phyloP scores from a whole-genome alignment of 2,113 vertebrate genomes.

The Cinclus mexicanus region DNA sequence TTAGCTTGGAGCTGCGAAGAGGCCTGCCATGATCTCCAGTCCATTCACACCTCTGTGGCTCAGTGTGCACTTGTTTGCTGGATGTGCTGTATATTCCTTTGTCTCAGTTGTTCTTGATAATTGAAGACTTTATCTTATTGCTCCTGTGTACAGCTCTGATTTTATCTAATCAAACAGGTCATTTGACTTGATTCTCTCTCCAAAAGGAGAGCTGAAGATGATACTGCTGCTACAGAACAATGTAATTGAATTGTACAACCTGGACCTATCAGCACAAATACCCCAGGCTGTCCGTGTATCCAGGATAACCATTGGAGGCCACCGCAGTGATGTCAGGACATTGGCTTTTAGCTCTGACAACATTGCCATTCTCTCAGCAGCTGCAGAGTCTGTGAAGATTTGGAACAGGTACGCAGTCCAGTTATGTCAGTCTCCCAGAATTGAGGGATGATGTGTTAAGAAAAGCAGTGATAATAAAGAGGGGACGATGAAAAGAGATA shows the following conservation, averaged over 20 bases:
- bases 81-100: not conserved
- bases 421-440: not conserved
- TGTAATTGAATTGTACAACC: slow-evolving; percentile 81
- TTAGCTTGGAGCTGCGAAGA: not conserved
- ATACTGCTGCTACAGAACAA: slow-evolving; percentile 93
- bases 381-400: slow-evolving; percentile 90
- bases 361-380: slow-evolving; percentile 91
- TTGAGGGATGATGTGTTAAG: not conserved
- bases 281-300: slow-evolving; percentile 75
- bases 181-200: slow-evolving; percentile 81
- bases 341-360: slow-evolving; percentile 96
- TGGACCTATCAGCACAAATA: slow-evolving; percentile 67
- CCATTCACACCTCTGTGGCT: not conserved
- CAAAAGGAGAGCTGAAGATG: slow-evolving; percentile 87
- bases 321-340: slow-evolving; percentile 90
- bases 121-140: not conserved
- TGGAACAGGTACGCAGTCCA: slow-evolving; percentile 88
- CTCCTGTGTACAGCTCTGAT: not conserved
- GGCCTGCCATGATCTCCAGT: not conserved
- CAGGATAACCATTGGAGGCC: slow-evolving; percentile 85
- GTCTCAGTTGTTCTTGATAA: not conserved
- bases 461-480: not conserved
- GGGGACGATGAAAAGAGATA: not conserved
- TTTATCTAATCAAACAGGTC: slow-evolving; percentile 77
- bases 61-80: not conserved